Evolutionary conservation across 2,797 vertebrate species (phyloP), one percentile per base, ranked within the genome.

Genomic region (Macropus fuliginosus): DNA sequence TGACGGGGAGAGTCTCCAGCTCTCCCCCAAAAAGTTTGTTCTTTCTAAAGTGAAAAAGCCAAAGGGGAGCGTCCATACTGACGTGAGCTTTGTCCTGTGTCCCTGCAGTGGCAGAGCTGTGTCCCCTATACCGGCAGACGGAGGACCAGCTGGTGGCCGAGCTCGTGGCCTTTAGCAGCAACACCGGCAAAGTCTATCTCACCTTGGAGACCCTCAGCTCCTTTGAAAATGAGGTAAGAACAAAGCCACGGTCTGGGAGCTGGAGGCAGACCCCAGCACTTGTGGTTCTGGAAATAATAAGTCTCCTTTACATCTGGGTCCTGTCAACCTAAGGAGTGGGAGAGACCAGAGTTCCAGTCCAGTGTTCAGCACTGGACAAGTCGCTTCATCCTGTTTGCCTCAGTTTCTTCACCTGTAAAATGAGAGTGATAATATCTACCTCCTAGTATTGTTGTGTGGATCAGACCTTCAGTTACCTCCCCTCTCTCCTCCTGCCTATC

Each of bases 81-180:
- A 52, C 6, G 6, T 8, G 52, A 0, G 52, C 52, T 52, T 52
- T 8, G 52, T 52, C 52, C 0, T 8, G 93, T 92, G 93, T 9
- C 2, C 55, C 93, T 6, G 0, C 97, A 99, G 99, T 99, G 99
- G 97, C 99, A 96, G 99, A 99, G 97, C 99, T 99, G 95, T 99
- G 99, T 55, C 93, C 99, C 46, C 98, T 98, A 62, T 98, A 99
- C 95, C 98, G 99, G 6, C n/a, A 46, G 66, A 81, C 96, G 1
- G 98, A 98, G 4, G 98, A 98, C 12, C 97, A 98, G 0, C 98
- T 99, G 87, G 98, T 99, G 10, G 29, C 94, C 0, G 99, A 99
- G 98, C 99, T 99, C 98, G 93, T 99, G 57, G 99, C 99, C 46
- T 99, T 99, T 95, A 99, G 99, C 96, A 96, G 98, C 93, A 99